Evolutionary conservation across 2,888 invertebrate species (phyloP), one percentile per base, ranked within the genome.

Genomic region (Laothoe populi): DNA sequence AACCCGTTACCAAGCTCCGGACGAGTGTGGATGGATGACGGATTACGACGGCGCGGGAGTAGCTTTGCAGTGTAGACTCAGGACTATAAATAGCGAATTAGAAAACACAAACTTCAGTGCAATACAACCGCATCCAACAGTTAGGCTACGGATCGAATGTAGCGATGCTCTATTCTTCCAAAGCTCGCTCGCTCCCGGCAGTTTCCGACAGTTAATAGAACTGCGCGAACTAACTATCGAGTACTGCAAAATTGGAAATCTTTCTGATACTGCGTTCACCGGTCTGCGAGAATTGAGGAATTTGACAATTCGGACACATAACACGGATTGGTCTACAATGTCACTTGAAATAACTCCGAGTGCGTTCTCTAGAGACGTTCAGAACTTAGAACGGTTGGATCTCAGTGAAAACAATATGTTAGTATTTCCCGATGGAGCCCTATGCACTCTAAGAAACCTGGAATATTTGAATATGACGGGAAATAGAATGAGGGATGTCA

Each of bases 21-120:
- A 96, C 87, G 96, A 96, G 87, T 96, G 96, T 92, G 95, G 96
- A 77, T 96, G 96, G 96, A 95, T 95, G 72, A 94, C 95, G 68
- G 95, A 95, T 79, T 94, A 94, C 77, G 94, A 94, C 74, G 95
- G 94, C 75, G 94, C 94, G 69, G 94, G 94, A 76, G 96, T 96
- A 59, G 95, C 96, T 24, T 93, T 96, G 68, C 95, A 96, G 74
- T 96, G 96, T 81, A 93, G 95, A 69, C 87, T 96, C 69, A 93
- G 96, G 73, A 96, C 96, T 77, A 96, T 96, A 87, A 96, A 96
- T 90, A 96, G 96, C 87, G 96, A 96, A 90, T 88, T 96, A 81
- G 96, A 96, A 87, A 96, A 96, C 84, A 96, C 96, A 64, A 96
- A 96, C 83, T 96, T 96, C 86, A 96, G 96, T 91, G 96, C 96